Evolutionary conservation across 2,888 invertebrate species (phyloP).

Genomic region (Blastobasis adustella): DNA sequence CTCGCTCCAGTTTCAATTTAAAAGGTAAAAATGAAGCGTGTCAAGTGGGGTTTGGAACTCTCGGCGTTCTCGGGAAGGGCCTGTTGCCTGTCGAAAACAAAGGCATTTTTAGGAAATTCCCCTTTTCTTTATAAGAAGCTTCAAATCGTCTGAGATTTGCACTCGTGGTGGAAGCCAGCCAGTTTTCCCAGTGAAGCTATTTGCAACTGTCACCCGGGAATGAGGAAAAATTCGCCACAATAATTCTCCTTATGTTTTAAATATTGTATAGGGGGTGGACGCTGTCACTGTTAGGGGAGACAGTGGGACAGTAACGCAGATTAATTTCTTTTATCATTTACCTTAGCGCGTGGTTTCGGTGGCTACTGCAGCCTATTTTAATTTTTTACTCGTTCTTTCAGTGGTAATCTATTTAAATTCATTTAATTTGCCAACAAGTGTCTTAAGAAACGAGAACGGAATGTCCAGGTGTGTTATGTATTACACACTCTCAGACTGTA

Average conservation of each 20-base stretch:
- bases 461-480: constrained; percentile 42
- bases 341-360: no score
- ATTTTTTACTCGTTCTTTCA: no score
- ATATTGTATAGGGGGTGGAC: no score
- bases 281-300: no score
- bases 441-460: constrained; percentile 31
- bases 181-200: background rate
- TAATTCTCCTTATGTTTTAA: background rate
- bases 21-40: constrained; percentile 68
- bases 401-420: background rate
- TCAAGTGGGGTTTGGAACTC: constrained; percentile 65
- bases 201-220: background rate
- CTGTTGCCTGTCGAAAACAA: constrained; percentile 64
- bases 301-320: no score
- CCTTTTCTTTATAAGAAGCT: constrained; percentile 36
- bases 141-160: constrained; percentile 51
- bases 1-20: constrained; percentile 58
- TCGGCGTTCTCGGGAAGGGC: constrained; percentile 43
- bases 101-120: constrained; percentile 48
- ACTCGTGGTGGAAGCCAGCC: constrained; percentile 23
- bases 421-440: constrained; percentile 23
- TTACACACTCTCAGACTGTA: constrained; percentile 56
- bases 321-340: no score
- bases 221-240: background rate
- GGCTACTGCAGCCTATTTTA: no score